Base-by-base conservation (phyloP, 1,140 invertebrate species). In the Colletes latitarsis region DNA sequence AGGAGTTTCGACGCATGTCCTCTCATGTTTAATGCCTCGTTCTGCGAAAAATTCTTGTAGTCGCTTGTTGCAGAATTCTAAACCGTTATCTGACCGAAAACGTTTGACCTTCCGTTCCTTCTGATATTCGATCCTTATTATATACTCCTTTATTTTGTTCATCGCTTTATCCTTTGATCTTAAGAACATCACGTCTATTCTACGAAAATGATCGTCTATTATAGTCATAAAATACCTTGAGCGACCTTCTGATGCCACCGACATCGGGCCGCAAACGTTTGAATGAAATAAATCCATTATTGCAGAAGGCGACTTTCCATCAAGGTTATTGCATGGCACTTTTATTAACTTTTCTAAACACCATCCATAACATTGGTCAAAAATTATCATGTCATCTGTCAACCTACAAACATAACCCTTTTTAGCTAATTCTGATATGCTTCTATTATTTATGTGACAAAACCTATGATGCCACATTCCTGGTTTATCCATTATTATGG, bases 161-260 rank as follows among this genome's bases (percentile, higher is more conserved):
- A 63, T 67, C n/a, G 49, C 76, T 30, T 82, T 68, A 19, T 66
- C 53, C n/a, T 83, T 83, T 19, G 39, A 39, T 39, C 75, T 74
- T 21, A 83, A 21, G 21, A 74, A 71, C 10, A 63, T 63, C 17
- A 83, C 77, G 0, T 21, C 21, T 8, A 46, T 68, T 57, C 55
- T 74, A 6, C 67, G 63, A 4, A 64, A 70, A 41, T 68, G 72
- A 49, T 83, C 82, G 19, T 83, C 67, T 30, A 52, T 78, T 15
- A 78, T 73, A 1, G 49, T 58, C 6, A n/a, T n/a, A n/a, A 78
- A 9, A 74, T 58, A 41, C 74, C 78, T 55, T n/a, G n/a, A n/a
- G 21, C 69, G 6, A 70, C 55, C n/a, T n/a, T n/a, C 15, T 66
- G 81, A 74, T 39, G 0, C 55, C 0, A 68, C 75, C 3, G 12